Conservation (phyloP, 2,888 invertebrate species). For the Diaprepes abbreviatus region DNA sequence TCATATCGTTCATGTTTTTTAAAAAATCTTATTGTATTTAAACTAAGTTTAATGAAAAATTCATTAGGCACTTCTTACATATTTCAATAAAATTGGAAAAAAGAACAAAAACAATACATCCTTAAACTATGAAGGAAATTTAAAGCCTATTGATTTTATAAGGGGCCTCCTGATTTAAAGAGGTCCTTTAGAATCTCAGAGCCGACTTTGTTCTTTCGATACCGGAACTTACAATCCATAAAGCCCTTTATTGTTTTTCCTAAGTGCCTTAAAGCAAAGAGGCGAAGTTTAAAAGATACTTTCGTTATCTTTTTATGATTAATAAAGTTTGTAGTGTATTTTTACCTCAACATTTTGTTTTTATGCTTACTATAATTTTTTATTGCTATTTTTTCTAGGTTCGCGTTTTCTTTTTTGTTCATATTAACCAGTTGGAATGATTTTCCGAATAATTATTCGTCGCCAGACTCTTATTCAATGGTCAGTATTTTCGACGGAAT, state of each 20-base stretch:
- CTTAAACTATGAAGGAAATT: background rate
- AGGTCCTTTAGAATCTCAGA: background rate
- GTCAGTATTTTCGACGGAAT: no score
- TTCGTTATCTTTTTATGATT: background rate
- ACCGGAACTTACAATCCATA: background rate
- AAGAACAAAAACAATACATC: background rate
- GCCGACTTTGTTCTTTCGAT: slow-evolving; percentile 7
- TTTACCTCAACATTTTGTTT: no score
- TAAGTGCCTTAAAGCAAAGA: background rate
- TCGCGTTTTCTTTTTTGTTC: no score
- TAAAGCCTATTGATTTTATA: slow-evolving; percentile 8
- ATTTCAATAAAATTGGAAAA: background rate
- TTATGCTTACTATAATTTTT: no score
- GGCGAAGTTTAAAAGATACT: background rate
- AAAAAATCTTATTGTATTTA: no score
- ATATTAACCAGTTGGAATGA: no score
- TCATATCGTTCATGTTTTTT: no score
- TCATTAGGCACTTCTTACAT: background rate
- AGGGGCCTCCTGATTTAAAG: slow-evolving; percentile 6
- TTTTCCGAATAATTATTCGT: no score
- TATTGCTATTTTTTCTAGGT: no score
- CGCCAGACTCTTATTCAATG: no score
- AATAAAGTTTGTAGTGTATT: background rate
- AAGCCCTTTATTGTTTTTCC: slow-evolving; percentile 9
- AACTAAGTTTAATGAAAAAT: no score